Conservation (phyloP, 2,113 vertebrate species). For the Meles meles region DNA sequence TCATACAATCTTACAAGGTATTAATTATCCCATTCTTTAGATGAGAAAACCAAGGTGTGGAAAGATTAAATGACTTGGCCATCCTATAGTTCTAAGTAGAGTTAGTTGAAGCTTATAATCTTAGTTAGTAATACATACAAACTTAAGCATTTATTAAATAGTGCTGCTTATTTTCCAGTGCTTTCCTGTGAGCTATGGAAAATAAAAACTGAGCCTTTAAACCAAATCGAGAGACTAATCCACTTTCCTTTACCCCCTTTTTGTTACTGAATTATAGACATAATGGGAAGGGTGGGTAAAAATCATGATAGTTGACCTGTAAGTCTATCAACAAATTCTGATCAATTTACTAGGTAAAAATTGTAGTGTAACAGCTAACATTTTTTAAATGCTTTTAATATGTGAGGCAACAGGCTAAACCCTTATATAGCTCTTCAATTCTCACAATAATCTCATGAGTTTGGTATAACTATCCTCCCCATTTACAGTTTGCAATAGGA, state of each 20-base stretch:
- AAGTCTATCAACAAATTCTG: slow-evolving; percentile 26
- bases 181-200: neutral
- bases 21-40: neutral
- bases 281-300: neutral
- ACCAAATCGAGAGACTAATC: neutral
- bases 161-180: neutral
- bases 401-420: neutral
- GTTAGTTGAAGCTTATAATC: neutral
- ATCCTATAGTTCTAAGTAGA: neutral
- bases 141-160: neutral
- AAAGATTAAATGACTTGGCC: neutral
- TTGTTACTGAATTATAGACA: neutral
- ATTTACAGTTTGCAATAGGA: neutral
- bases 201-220: slow-evolving; percentile 5
- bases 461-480: neutral
- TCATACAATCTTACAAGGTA: neutral
- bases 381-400: neutral
- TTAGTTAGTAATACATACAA: neutral
- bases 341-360: slow-evolving; percentile 6
- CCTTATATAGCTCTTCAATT: neutral
- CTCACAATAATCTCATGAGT: neutral
- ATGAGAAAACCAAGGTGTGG: neutral
- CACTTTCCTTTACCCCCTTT: neutral
- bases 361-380: neutral
- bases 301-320: neutral